Evolutionary conservation across 2,888 invertebrate species (phyloP).

Genomic region (Cynaeus angustus): DNA sequence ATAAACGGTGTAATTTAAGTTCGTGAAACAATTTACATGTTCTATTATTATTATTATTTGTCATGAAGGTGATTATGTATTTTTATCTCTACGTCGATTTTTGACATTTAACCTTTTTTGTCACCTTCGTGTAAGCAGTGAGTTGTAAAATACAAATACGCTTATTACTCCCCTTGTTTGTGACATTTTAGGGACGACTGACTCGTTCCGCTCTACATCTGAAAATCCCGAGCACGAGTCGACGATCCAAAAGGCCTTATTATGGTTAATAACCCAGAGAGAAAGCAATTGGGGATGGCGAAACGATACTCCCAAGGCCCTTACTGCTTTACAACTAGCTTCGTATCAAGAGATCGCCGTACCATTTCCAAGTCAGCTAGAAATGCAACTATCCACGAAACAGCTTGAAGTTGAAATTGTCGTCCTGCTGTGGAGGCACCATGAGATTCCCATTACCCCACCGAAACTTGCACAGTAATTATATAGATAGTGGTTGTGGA

Average conservation of each 20-base stretch:
- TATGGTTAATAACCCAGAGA: slow-evolving; percentile 84
- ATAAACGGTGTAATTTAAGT: too few species aligned
- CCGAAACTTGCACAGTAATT: slow-evolving; percentile 79
- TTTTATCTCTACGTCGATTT: too few species aligned
- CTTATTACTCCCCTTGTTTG: slow-evolving; percentile 5
- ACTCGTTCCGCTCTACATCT: slow-evolving; percentile 39
- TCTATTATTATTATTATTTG: too few species aligned
- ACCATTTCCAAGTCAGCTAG: slow-evolving; percentile 73
- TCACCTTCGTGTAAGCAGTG: slow-evolving; percentile 1
- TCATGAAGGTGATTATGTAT: too few species aligned
- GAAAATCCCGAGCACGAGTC: slow-evolving; percentile 57
- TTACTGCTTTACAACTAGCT: slow-evolving; percentile 84
- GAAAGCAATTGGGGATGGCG: slow-evolving; percentile 88
- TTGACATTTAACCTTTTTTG: not conserved
- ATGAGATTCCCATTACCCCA: slow-evolving; percentile 84
- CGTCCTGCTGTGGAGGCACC: slow-evolving; percentile 88
- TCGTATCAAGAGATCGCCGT: slow-evolving; percentile 64
- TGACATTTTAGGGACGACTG: slow-evolving; percentile 49
- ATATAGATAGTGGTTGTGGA: too few species aligned
- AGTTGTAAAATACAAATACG: not conserved
- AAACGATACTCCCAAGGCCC: slow-evolving; percentile 88
- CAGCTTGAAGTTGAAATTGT: slow-evolving; percentile 92
- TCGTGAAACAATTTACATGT: too few species aligned
- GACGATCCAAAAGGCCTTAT: slow-evolving; percentile 80
- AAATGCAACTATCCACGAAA: slow-evolving; percentile 86